These are phyloP conservation scores for Atopsyche davidsoni DNA, from an alignment of 1,140 invertebrate genomes.

Conservation along the genomic window DNA sequence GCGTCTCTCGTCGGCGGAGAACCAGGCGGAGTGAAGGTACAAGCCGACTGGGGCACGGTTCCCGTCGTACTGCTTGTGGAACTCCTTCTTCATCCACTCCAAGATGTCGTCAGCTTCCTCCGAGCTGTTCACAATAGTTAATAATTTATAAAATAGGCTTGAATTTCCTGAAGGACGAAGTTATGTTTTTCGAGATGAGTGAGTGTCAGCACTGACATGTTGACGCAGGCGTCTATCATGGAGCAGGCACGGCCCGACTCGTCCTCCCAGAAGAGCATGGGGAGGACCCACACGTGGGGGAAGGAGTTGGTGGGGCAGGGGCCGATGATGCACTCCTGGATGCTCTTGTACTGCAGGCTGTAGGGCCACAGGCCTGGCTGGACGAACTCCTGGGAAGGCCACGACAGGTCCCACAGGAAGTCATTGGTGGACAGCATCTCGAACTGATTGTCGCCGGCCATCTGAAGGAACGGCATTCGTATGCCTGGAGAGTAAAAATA, in stretches of 20 bases:
- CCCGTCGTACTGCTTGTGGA: conserved; percentile 47
- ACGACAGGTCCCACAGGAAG: conserved; percentile 48
- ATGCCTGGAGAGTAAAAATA: conserved; percentile 34
- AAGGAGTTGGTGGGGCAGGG: conserved; percentile 46
- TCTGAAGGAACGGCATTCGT: conserved; percentile 49
- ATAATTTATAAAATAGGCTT: conserved; percentile 33
- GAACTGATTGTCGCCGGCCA: conserved; percentile 45
- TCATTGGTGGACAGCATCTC: conserved; percentile 34
- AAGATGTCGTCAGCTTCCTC: conserved; percentile 42
- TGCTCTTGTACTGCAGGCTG: conserved; percentile 48
- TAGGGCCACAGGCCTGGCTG: conserved; percentile 52
- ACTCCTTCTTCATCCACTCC: conserved; percentile 48
- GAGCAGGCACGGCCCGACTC: conserved; percentile 46
- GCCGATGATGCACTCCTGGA: conserved; percentile 48
- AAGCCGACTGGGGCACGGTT: conserved; percentile 55
- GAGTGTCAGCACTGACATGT: conserved; percentile 37
- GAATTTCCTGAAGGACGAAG: too few species aligned
- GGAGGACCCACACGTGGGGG: conserved; percentile 48
- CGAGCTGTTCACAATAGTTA: conserved; percentile 37
- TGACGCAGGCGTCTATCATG: conserved; percentile 57
- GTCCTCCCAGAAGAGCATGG: conserved; percentile 58
- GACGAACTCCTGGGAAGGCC: conserved; percentile 41
- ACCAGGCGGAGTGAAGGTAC: conserved; percentile 52
- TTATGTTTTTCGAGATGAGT: background rate
- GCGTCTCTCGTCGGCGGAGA: conserved; percentile 26